These are phyloP conservation scores for Porites lobata DNA, from an alignment of 92 coral and sea anemone genomes.

Conservation along the genomic window DNA sequence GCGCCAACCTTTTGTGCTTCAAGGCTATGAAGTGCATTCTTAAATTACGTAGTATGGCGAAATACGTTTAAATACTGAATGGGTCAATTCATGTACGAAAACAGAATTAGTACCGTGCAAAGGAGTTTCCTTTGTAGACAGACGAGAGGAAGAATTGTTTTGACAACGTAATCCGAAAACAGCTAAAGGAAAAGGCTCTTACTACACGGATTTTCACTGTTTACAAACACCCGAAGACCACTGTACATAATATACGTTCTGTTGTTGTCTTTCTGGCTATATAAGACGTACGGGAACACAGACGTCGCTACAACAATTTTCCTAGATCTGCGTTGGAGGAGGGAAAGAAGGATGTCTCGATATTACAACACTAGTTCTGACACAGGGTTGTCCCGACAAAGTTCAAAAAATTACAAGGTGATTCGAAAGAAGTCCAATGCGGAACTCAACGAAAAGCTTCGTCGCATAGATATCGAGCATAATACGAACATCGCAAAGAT, in stretches of 20 bases:
- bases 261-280: background rate
- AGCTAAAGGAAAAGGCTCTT: background rate
- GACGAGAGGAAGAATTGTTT: background rate
- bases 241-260: background rate
- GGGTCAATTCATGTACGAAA: background rate
- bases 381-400: constrained; percentile 72
- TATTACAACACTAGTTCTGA: constrained; percentile 31
- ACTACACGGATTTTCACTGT: background rate
- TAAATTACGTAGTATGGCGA: constrained; percentile 17
- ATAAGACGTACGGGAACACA: background rate
- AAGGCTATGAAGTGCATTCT: constrained; percentile 28
- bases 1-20: constrained; percentile 12
- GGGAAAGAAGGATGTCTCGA: constrained; percentile 34
- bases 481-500: constrained; percentile 78
- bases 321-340: background rate
- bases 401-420: constrained; percentile 70
- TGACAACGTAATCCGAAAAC: background rate
- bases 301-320: background rate
- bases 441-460: constrained; percentile 74
- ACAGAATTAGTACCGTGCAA: background rate
- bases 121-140: background rate
- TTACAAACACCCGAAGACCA: constrained; percentile 1
- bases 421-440: constrained; percentile 70
- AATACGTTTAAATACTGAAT: background rate
- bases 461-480: constrained; percentile 75